Evolutionary conservation across 2,797 vertebrate genomes (phyloP).

Genomic region (Yasuhikotakia modesta): DNA sequence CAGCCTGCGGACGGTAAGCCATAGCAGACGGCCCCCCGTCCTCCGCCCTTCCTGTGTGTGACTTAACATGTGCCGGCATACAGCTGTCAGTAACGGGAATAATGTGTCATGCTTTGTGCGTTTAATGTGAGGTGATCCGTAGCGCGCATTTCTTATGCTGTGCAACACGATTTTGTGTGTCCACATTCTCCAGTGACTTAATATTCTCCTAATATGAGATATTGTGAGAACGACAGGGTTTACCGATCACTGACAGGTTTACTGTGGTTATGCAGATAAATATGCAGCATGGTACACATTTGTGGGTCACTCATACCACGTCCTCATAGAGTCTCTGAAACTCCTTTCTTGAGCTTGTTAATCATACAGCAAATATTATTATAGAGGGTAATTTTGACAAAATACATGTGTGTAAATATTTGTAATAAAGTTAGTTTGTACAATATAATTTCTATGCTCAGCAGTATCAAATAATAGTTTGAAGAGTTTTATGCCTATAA

Average conservation of each 20-base stretch:
- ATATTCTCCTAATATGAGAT: constrained; percentile 6
- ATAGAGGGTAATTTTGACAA: no score
- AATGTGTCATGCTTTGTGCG: constrained; percentile 17
- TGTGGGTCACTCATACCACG: background rate
- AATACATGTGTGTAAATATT: no score
- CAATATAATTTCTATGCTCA: background rate
- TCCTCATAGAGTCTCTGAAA: background rate
- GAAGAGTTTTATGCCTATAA: no score
- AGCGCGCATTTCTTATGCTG: background rate
- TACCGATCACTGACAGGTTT: background rate
- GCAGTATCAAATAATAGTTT: background rate
- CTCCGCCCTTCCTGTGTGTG: constrained; percentile 11
- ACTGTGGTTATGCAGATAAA: background rate
- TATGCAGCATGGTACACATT: background rate
- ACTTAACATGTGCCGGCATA: constrained; percentile 3
- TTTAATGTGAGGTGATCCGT: constrained; percentile 19
- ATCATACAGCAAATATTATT: no score
- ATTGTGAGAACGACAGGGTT: background rate
- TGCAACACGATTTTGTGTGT: constrained; percentile 18
- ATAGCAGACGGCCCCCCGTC: background rate
- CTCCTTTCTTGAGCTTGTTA: background rate
- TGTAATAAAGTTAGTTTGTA: no score
- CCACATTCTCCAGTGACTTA: background rate
- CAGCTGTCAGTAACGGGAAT: constrained; percentile 27
- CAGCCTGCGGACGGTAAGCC: constrained; percentile 94